Evolutionary conservation across 1,140 invertebrate species (phyloP).

Genomic region (Asbolus verrucosus): DNA sequence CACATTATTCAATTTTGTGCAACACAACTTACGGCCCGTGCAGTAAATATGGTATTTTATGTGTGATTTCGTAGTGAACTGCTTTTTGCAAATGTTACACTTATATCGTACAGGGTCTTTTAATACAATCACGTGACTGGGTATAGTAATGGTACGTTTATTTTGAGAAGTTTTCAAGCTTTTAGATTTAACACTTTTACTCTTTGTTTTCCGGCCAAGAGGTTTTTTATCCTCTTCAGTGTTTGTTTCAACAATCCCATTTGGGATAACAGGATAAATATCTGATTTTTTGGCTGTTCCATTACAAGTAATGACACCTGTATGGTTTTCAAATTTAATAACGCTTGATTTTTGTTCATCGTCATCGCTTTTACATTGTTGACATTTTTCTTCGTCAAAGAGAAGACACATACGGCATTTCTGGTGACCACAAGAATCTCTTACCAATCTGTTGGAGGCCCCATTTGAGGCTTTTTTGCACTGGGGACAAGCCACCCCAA

Average conservation of each 20-base stretch:
- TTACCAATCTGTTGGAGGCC: constrained; percentile 61
- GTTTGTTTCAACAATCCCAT: constrained; percentile 34
- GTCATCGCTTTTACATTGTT: constrained; percentile 58
- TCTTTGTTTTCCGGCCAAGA: not conserved
- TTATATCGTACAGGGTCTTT: constrained; percentile 55
- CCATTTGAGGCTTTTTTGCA: constrained; percentile 60
- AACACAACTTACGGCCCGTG: constrained; percentile 54
- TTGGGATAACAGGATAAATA: constrained; percentile 15
- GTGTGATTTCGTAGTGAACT: constrained; percentile 60
- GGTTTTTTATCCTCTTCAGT: constrained; percentile 11
- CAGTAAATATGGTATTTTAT: constrained; percentile 64
- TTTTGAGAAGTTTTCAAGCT: constrained; percentile 11
- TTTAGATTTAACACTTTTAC: constrained; percentile 18
- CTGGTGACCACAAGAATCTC: constrained; percentile 67
- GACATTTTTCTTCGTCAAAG: constrained; percentile 63
- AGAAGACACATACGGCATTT: constrained; percentile 66
- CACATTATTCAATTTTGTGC: constrained; percentile 14
- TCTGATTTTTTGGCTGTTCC: constrained; percentile 40
- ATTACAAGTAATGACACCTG: constrained; percentile 55
- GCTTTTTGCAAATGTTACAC: constrained; percentile 62
- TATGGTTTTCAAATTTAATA: constrained; percentile 49
- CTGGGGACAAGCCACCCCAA: constrained; percentile 61
- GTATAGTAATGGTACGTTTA: constrained; percentile 53
- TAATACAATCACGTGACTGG: constrained; percentile 56
- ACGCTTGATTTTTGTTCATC: constrained; percentile 25